Evolutionary conservation across 53 echinoderm and acorn worm species (phyloP).

Genomic region (Holothuria leucospilota): DNA sequence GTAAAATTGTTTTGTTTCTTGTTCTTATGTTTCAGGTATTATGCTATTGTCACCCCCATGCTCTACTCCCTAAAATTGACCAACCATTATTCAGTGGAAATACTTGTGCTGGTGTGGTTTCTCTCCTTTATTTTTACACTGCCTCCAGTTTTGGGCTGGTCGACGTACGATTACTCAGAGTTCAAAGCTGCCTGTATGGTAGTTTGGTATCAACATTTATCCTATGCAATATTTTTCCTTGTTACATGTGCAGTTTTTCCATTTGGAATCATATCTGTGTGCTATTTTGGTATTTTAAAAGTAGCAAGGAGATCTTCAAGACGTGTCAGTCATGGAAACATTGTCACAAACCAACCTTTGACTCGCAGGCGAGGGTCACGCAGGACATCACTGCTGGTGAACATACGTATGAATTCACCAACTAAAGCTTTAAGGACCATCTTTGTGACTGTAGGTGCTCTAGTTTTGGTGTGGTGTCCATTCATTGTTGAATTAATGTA

Average conservation of each 20-base stretch:
- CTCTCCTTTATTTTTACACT: conserved; percentile 75
- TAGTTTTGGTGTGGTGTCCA: conserved; percentile 73
- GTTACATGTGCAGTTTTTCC: conserved; percentile 66
- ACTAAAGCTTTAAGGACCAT: conserved; percentile 89
- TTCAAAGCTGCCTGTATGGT: conserved; percentile 73
- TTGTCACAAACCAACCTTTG: conserved; percentile 56
- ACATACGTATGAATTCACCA: conserved; percentile 95
- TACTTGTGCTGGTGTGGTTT: conserved; percentile 68
- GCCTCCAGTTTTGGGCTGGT: conserved; percentile 90
- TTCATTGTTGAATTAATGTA: conserved; percentile 70
- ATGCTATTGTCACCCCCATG: conserved; percentile 93
- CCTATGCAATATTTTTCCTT: conserved; percentile 80
- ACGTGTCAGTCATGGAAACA: conserved; percentile 86
- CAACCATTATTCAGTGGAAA: conserved; percentile 68
- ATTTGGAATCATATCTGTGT: conserved; percentile 61
- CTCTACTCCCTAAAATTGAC: conserved; percentile 81
- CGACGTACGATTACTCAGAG: conserved; percentile 64
- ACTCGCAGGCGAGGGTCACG: conserved; percentile 75
- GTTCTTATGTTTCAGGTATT: conserved; percentile 75
- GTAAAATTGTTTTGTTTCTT: background rate
- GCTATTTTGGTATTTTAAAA: conserved; percentile 75
- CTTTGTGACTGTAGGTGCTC: conserved; percentile 71
- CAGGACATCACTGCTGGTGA: conserved; percentile 84
- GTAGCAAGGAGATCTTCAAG: conserved; percentile 76
- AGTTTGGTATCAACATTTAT: conserved; percentile 79